Evolutionary conservation across 1,140 invertebrate species (phyloP), one percentile per base, ranked within the genome.

Genomic region (Ridgeia piscesae): DNA sequence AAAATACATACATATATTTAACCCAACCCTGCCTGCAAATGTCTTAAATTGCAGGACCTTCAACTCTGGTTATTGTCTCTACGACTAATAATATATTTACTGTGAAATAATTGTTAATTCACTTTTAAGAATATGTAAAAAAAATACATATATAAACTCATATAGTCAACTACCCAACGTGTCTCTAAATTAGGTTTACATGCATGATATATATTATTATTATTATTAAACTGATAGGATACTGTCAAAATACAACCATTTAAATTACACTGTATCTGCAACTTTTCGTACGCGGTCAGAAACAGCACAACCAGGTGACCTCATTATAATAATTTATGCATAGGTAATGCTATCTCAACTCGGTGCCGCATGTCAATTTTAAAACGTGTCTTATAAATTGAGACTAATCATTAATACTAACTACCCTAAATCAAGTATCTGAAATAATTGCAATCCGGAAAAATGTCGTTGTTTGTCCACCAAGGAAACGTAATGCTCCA

Each of bases 301-400:
- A n/a, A 17, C 34, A 42, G 34, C 89, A 33, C 89, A 42, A 90
- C 89, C 89, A 90, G 34, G 89, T 90, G 89, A 90, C 35, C 34
- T 90, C 89, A 90, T 90, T 90, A 27, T 90, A 34, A 90, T 90
- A 90, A 90, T 90, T 90, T 90, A 90, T 90, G 34, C 33, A 33
- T 90, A 90, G 89, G 17, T 77, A 17, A 31, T 31, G 14, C 27
- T 77, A 77, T 77, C 17, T 8, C 58, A 77, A 90, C 34, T 8
- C 89, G n/a, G 35, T 14, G 17, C 17, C 6, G 34, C n/a, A 34
- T 34, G 89, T 17, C 34, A 42, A 42, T 90, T 90, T 42, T 27
- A 90, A 90, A 90, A 34, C 14, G 34, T 89, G n/a, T 33, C 89
- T 34, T 33, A 17, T 33, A 33, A 90, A 21, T 21, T 42, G 6